Conservation (phyloP, 2,888 invertebrate genomes). For the Eristalinus aeneus region DNA sequence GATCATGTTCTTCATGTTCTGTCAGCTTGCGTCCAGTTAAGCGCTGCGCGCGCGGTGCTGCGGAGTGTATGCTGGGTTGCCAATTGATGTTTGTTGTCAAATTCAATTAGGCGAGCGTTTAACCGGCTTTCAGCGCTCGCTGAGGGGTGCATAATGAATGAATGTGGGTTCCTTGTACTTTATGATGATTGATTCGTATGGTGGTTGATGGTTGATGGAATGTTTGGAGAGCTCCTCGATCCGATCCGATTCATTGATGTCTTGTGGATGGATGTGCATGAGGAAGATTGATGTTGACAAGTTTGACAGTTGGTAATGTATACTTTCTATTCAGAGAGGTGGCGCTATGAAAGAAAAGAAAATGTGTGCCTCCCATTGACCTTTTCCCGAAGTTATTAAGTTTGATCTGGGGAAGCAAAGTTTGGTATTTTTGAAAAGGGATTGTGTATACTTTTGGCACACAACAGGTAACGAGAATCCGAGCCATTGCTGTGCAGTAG, state of each 20-base stretch:
- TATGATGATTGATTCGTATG: slow-evolving; percentile 65
- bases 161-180: slow-evolving; percentile 34
- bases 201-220: slow-evolving; percentile 17
- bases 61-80: slow-evolving; percentile 18
- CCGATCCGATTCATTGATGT: background rate
- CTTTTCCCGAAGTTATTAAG: too few species aligned
- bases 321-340: background rate
- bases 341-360: background rate
- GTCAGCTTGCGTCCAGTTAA: background rate
- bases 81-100: slow-evolving; percentile 69
- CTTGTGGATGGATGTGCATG: background rate
- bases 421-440: too few species aligned
- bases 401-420: too few species aligned
- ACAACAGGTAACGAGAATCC: too few species aligned
- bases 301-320: background rate
- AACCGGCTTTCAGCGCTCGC: slow-evolving; percentile 34
- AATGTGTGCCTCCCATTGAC: too few species aligned
- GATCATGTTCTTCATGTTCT: slow-evolving; percentile 62
- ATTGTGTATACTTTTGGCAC: too few species aligned
- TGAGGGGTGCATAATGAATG: slow-evolving; percentile 64
- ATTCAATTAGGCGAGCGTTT: slow-evolving; percentile 64
- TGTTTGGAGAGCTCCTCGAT: slow-evolving; percentile 17
- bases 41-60: background rate
- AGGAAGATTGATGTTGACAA: background rate
- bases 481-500: too few species aligned